These are phyloP conservation scores for Pteromalus puparum DNA, from an alignment of 1,140 invertebrate genomes.

Conservation along the genomic window DNA sequence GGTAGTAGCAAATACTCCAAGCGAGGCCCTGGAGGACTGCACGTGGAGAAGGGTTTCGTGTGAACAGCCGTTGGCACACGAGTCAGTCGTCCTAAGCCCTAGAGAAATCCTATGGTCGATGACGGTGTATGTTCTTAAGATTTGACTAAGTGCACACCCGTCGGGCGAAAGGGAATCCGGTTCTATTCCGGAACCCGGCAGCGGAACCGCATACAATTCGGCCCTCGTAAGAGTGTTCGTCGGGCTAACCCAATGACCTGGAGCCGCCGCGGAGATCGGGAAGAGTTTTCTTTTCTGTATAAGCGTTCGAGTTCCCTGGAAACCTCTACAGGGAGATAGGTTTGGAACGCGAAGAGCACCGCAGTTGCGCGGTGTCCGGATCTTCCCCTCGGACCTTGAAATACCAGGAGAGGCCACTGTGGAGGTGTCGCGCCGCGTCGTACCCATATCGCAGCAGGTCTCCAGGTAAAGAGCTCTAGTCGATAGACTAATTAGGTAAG, in stretches of 20 bases:
- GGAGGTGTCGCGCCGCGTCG: constrained; percentile 80
- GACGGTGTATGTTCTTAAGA: too few relatives aligned
- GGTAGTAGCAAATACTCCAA: too few relatives aligned
- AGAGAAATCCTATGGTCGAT: too few relatives aligned
- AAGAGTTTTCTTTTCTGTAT: constrained; percentile 90
- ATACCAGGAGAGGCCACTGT: constrained; percentile 84
- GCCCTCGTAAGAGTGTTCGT: constrained; percentile 77
- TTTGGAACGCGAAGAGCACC: constrained; percentile 83
- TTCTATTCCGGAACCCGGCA: constrained; percentile 85
- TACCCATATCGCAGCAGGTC: constrained; percentile 91
- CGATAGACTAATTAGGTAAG: constrained; percentile 93
- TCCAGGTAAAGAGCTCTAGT: constrained; percentile 93
- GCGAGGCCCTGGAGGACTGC: constrained; percentile 79
- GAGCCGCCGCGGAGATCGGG: constrained; percentile 82
- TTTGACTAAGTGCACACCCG: too few relatives aligned
- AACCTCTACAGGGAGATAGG: constrained; percentile 84
- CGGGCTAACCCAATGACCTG: constrained; percentile 81
- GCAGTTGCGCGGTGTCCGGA: constrained; percentile 82
- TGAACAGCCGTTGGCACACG: too few relatives aligned
- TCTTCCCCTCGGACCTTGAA: constrained; percentile 84
- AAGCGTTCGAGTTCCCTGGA: constrained; percentile 84
- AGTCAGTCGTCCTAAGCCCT: constrained; percentile 23
- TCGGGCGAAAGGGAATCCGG: too few relatives aligned
- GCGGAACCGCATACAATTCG: constrained; percentile 81
- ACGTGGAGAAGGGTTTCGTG: constrained; percentile 51